Percentiles rank a stretch among this genome's conserved stretches.
Evolutionary conservation across 2,888 invertebrate genomes (phyloP).

Genomic region (Scrobipalpa costella): DNA sequence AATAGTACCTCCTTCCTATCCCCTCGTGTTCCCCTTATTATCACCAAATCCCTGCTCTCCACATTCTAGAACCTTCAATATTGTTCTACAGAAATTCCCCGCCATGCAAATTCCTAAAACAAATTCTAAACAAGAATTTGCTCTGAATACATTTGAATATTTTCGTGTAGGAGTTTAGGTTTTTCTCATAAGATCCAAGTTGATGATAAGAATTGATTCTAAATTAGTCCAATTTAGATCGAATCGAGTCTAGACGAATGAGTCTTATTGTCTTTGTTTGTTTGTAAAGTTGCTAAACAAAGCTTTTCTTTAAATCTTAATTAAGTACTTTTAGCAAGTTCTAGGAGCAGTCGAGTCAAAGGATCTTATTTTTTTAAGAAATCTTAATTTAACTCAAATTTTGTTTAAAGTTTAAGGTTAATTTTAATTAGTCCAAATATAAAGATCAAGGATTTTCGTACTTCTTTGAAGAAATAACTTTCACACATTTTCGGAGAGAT

Average conservation of each 20-base stretch:
- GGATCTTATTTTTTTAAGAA: too few species aligned
- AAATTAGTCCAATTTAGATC: slow-evolving; percentile 17
- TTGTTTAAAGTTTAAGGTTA: too few species aligned
- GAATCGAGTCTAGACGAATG: slow-evolving; percentile 17
- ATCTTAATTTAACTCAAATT: too few species aligned
- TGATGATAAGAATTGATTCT: slow-evolving; percentile 25
- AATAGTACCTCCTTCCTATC: slow-evolving; percentile 56
- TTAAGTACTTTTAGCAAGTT: background rate
- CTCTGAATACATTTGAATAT: slow-evolving; percentile 58
- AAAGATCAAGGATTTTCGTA: too few species aligned
- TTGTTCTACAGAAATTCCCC: slow-evolving; percentile 7
- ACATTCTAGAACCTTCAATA: slow-evolving; percentile 34
- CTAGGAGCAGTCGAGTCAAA: too few species aligned
- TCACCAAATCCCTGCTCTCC: slow-evolving; percentile 40
- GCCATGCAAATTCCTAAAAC: slow-evolving; percentile 34
- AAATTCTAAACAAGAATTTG: slow-evolving; percentile 41
- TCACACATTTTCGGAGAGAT: too few species aligned
- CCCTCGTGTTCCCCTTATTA: slow-evolving; percentile 39
- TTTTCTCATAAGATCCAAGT: slow-evolving; percentile 29
- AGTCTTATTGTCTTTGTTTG: slow-evolving; percentile 3
- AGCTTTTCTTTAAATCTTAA: background rate
- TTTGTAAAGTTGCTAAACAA: background rate
- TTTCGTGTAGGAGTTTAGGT: slow-evolving; percentile 38
- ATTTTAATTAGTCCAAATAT: too few species aligned
- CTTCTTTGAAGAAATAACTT: too few species aligned